Evolutionary conservation across 37 sponge, comb jelly and placozoan species (phyloP).

Genomic region (Cliona cf. orientalis): DNA sequence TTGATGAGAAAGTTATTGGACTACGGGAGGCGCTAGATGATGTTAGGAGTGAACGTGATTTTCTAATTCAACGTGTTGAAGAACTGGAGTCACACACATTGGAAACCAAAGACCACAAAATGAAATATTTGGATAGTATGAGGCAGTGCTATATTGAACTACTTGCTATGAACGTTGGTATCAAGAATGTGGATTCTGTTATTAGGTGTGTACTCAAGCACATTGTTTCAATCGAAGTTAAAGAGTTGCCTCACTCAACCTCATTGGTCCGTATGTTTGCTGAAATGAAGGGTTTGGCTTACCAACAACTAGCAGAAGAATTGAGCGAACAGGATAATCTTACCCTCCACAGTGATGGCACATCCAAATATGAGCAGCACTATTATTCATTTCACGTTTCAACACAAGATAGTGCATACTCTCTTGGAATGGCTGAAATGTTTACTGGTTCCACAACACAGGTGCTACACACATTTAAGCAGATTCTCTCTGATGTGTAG

Average conservation of each 20-base stretch:
- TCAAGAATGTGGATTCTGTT: conserved; percentile 10
- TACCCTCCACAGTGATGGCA: conserved; percentile 23
- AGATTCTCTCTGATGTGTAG: conserved; percentile 22
- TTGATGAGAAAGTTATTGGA: too few relatives aligned
- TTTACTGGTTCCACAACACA: conserved; percentile 20
- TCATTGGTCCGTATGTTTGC: conserved; percentile 3
- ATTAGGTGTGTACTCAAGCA: conserved; percentile 13
- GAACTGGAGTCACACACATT: not conserved
- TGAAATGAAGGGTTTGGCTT: conserved; percentile 22
- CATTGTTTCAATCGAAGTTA: not conserved
- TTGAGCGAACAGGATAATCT: not conserved
- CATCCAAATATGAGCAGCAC: conserved; percentile 54
- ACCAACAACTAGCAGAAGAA: conserved; percentile 18
- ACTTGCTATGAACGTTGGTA: conserved; percentile 15
- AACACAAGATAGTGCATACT: conserved; percentile 16
- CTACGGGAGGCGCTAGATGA: too few relatives aligned
- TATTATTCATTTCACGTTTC: conserved; percentile 57
- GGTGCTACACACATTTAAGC: conserved; percentile 27
- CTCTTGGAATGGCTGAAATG: conserved; percentile 41
- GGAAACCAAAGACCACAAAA: not conserved
- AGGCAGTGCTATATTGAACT: conserved; percentile 20
- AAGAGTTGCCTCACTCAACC: not conserved
- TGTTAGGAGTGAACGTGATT: not conserved
- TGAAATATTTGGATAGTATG: conserved; percentile 3
- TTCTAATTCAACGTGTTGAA: not conserved